Conservation (phyloP, 2,113 vertebrate genomes). For the Ranitomeya imitator region DNA sequence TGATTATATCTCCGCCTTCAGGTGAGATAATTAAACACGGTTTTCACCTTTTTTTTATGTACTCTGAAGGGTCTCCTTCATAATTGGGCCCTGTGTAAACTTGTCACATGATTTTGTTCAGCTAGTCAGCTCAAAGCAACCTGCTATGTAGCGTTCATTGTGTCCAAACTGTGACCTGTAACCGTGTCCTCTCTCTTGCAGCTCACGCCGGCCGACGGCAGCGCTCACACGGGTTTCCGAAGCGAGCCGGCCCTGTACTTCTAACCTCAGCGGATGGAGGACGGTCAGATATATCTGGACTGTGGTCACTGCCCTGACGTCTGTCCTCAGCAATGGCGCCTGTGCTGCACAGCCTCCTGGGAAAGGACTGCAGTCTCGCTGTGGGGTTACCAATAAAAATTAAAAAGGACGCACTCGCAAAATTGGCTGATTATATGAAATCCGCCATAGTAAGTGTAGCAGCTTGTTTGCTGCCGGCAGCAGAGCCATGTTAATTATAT, state of each 20-base stretch:
- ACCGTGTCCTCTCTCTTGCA: slow-evolving; percentile 60
- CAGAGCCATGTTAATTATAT: slow-evolving; percentile 46
- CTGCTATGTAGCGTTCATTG: too few species aligned
- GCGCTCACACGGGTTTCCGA: slow-evolving; percentile 88
- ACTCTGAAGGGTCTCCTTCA: too few species aligned
- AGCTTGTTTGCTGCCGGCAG: background rate
- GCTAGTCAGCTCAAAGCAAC: too few species aligned
- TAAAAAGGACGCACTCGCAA: background rate
- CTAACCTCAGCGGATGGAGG: slow-evolving; percentile 67
- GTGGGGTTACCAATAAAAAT: background rate
- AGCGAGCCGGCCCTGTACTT: slow-evolving; percentile 96
- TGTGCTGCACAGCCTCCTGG: slow-evolving; percentile 23
- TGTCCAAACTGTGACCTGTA: background rate
- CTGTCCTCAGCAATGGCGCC: background rate
- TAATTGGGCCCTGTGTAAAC: too few species aligned
- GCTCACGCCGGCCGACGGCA: slow-evolving; percentile 89
- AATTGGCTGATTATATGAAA: background rate
- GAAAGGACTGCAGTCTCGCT: background rate
- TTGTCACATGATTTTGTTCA: too few species aligned
- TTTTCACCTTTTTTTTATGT: background rate
- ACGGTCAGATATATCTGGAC: background rate
- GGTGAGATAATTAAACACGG: background rate
- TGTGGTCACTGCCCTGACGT: slow-evolving; percentile 34
- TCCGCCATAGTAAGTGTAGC: slow-evolving; percentile 1
- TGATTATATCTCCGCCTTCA: background rate